phyloP scores from a whole-genome alignment of 2,113 vertebrate species.

The Rhagologus leucostigma region DNA sequence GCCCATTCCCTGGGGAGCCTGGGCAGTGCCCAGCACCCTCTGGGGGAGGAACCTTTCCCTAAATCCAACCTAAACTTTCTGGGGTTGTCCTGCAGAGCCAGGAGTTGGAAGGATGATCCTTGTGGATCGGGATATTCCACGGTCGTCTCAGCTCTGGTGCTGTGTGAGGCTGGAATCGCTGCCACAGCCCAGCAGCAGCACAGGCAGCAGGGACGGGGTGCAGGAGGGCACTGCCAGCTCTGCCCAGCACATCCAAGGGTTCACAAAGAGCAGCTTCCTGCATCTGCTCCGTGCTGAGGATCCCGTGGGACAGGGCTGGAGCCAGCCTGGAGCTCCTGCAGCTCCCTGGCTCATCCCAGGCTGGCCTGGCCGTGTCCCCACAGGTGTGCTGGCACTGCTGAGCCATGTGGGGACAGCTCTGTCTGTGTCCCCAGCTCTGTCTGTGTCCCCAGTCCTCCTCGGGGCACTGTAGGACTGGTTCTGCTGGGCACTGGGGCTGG shows the following conservation, averaged over 20 bases:
- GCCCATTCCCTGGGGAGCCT: background rate
- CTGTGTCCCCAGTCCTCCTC: background rate
- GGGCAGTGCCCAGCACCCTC: background rate
- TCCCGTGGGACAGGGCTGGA: background rate
- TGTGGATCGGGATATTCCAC: background rate
- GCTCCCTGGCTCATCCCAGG: background rate
- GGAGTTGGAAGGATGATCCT: background rate
- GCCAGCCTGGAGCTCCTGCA: background rate
- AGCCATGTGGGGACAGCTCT: background rate
- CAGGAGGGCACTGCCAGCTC: background rate
- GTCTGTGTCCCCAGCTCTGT: background rate
- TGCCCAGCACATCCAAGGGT: accelerated
- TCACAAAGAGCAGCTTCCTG: background rate
- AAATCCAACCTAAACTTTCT: background rate
- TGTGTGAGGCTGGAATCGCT: background rate
- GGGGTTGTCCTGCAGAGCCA: background rate
- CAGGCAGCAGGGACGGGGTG: background rate
- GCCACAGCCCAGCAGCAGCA: background rate
- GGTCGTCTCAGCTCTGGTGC: accelerated
- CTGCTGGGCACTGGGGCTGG: background rate
- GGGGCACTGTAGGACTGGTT: background rate
- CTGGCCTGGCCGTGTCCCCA: background rate
- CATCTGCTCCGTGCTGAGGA: accelerated
- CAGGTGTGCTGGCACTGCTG: background rate
- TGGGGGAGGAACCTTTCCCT: background rate